Evolutionary conservation across 1,140 invertebrate species (phyloP), one percentile per base, ranked within the genome.

Genomic region (Augochlora pura): DNA sequence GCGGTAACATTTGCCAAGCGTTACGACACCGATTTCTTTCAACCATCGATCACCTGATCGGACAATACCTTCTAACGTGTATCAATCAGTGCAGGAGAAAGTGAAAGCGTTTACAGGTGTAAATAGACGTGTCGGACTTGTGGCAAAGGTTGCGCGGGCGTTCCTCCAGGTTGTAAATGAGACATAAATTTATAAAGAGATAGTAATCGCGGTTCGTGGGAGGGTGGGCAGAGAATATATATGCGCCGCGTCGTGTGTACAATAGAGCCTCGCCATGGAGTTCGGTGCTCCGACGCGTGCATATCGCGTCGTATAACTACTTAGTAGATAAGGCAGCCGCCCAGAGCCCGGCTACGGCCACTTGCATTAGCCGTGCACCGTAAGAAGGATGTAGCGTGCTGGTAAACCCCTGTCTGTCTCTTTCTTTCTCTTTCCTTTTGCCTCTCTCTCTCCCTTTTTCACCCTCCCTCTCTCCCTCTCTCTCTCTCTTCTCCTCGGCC

Each of bases 301-400:
- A 65, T 71, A 63, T 81, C 79, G 62, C 52, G 8, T 16, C 25
- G 49, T 49, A 18, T 59, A 71, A 81, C 74, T 76, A 77, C 79
- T 71, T 54, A 32, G 79, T 23, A 81, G 79, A 77, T 77, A 77
- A 76, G 73, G 65, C n/a, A 25, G 23, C 16, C 4, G 60, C 57
- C 23, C 42, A 46, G 9, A 14, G n/a, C 57, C 57, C 7, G 42
- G 18, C 27, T n/a, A n/a, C n/a, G 25, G 16, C 42, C 23, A 23
- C 49, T 46, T 7, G 52, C 39, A 8, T 65, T 64, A 63, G 32
- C 9, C 16, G 32, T 59, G 74, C 74, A 42, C 39, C 39, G 7
- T 52, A 32, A 25, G 52, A n/a, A 59, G 23, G 23, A 64, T 23
- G 23, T 68, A 62, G 46, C 57, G 18, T 12, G 39, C 65, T 12